phyloP scores from a whole-genome alignment of 1,140 invertebrate genomes.

The Drepana arcuata region DNA sequence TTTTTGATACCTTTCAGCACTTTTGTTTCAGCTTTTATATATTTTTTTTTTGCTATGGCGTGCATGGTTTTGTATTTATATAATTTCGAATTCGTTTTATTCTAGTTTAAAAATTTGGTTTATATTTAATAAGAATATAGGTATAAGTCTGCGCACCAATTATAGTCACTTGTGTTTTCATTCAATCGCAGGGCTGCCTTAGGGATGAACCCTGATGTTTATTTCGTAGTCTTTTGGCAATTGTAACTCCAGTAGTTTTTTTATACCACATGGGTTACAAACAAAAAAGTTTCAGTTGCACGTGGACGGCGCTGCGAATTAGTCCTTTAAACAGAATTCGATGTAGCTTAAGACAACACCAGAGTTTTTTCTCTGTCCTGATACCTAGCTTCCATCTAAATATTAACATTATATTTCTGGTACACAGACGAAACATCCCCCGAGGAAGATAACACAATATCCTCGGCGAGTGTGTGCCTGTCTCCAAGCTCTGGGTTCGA shows the following conservation, averaged over 20 bases:
- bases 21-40: slow-evolving; percentile 6
- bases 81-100: slow-evolving; percentile 6
- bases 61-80: slow-evolving; percentile 5
- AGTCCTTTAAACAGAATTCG: neutral
- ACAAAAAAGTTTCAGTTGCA: neutral
- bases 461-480: slow-evolving; percentile 56
- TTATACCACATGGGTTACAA: neutral
- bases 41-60: slow-evolving; percentile 4
- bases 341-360: neutral
- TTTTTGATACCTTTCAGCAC: neutral
- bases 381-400: slow-evolving; percentile 1
- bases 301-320: no score
- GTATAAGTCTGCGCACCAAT: no score
- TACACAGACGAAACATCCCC: slow-evolving; percentile 37
- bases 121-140: no score
- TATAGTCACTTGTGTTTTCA: no score
- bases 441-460: slow-evolving; percentile 51
- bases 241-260: neutral
- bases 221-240: neutral
- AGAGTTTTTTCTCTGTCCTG: slow-evolving; percentile 7
- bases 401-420: slow-evolving; percentile 9
- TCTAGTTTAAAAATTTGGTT: slow-evolving; percentile 5
- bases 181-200: no score
- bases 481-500: slow-evolving; percentile 28
- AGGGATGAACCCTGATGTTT: no score